These are phyloP conservation scores for Leptinotarsa juncta DNA, from an alignment of 2,888 invertebrate genomes.

Conservation along the genomic window DNA sequence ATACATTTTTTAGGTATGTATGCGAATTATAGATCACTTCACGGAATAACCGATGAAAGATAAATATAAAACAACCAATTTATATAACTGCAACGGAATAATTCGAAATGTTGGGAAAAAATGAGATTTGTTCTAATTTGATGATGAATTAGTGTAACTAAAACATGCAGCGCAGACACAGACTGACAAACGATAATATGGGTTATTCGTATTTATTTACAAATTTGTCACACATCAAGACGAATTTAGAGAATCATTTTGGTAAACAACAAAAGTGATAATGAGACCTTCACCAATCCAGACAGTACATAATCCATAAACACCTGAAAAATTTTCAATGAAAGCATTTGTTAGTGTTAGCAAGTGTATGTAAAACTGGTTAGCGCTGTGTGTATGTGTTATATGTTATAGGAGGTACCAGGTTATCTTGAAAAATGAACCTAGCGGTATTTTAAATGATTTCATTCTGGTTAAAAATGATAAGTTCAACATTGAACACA, in stretches of 20 bases:
- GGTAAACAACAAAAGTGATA: neutral
- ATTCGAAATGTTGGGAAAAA: too few relatives aligned
- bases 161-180: too few relatives aligned
- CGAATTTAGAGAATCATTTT: neutral
- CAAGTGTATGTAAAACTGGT: slow-evolving; percentile 12
- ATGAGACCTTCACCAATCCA: slow-evolving; percentile 17
- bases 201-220: neutral
- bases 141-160: too few relatives aligned
- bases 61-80: too few relatives aligned
- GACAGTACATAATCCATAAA: neutral
- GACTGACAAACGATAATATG: neutral
- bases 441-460: neutral
- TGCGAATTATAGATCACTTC: too few relatives aligned
- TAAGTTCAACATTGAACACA: slow-evolving; percentile 1
- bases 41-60: too few relatives aligned
- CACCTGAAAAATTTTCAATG: slow-evolving; percentile 12
- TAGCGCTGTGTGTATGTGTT: slow-evolving; percentile 29
- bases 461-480: neutral
- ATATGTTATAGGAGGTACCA: slow-evolving; percentile 12
- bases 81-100: too few relatives aligned
- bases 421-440: slow-evolving; percentile 30
- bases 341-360: slow-evolving; percentile 16
- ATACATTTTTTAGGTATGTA: too few relatives aligned
- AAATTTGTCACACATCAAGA: neutral
- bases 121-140: too few relatives aligned